Evolutionary conservation across 1,140 invertebrate genomes (phyloP).

Genomic region (Eriosoma lanigerum): DNA sequence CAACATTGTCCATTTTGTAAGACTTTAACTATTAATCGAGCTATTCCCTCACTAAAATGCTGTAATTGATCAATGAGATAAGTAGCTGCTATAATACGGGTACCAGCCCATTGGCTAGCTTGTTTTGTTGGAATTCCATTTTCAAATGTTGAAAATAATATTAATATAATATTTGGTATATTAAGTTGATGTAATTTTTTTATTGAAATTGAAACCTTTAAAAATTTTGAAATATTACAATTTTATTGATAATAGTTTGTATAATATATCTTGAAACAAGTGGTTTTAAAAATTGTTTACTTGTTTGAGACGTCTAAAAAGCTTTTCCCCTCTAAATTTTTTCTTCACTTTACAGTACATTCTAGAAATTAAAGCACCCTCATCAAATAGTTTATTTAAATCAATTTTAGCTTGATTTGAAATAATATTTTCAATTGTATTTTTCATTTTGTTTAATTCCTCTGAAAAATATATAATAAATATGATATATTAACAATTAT

Average conservation of each 20-base stretch:
- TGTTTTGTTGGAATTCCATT: constrained; percentile 24
- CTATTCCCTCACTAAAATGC: constrained; percentile 10
- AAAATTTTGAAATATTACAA: not conserved
- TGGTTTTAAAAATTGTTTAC: not conserved
- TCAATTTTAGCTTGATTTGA: not conserved
- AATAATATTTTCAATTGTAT: not conserved
- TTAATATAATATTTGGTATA: not conserved
- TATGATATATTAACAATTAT: not conserved
- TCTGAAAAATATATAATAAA: constrained; percentile 27
- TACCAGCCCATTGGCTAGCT: constrained; percentile 2
- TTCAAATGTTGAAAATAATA: constrained; percentile 9
- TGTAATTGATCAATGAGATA: not conserved
- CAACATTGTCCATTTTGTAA: constrained; percentile 34
- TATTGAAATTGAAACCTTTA: constrained; percentile 5
- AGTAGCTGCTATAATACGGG: constrained; percentile 8
- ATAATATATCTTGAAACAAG: not conserved
- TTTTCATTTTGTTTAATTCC: not conserved
- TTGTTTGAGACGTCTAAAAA: constrained; percentile 43
- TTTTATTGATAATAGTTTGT: not conserved
- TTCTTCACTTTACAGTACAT: constrained; percentile 34
- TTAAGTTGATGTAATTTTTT: constrained; percentile 34
- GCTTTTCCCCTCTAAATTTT: constrained; percentile 42
- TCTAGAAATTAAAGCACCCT: constrained; percentile 33
- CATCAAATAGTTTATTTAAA: constrained; percentile 38
- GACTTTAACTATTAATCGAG: constrained; percentile 26